Evolutionary conservation across 2,113 vertebrate genomes (phyloP), one percentile per base, ranked within the genome.

Genomic region (Pteruthius melanotis): DNA sequence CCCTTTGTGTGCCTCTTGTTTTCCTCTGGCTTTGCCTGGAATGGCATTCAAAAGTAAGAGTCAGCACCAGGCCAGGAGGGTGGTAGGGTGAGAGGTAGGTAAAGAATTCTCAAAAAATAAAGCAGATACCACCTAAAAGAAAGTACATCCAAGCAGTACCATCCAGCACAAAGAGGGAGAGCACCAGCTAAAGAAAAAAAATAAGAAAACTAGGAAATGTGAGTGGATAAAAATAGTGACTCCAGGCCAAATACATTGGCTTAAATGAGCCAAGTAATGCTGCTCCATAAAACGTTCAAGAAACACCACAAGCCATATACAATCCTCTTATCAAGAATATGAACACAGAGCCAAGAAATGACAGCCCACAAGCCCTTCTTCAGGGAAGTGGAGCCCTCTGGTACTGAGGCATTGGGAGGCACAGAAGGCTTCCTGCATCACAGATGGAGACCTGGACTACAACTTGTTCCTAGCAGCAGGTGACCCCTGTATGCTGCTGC

Each of bases 61-160:
- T 35, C 7, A 60, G 35, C 40, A 64, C 4, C n/a, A 42, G 47
- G 28, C 37, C 40, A 76, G 24, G 45, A 64, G 49, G 23, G 44
- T 2, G 2, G 11, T 1, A 21, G 15, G 9, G 52, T n/a, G 33
- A 40, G 5, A 49, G 13, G 5, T 1, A 1, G 26, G 7, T 17
- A 50, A 72, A 6, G 26, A 50, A 40, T 35, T 45, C 26, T 20
- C 15, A 19, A 10, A 2, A 5, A 35, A n/a, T n/a, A 7, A 40
- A 45, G 3, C 20, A 69, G 49, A 7, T 7, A 21, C 2, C 17
- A 35, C 5, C 50, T 17, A 56, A 60, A 33, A 6, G 4, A 65
- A 61, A 4, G 5, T 0, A 27, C 5, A 69, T 2, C 52, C 10
- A 30, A 60, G 28, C 1, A 61, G 16, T 1, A 6, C 28, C 11